Base-by-base conservation (phyloP, 2,888 invertebrate genomes). In the Stenichneumon culpator region DNA sequence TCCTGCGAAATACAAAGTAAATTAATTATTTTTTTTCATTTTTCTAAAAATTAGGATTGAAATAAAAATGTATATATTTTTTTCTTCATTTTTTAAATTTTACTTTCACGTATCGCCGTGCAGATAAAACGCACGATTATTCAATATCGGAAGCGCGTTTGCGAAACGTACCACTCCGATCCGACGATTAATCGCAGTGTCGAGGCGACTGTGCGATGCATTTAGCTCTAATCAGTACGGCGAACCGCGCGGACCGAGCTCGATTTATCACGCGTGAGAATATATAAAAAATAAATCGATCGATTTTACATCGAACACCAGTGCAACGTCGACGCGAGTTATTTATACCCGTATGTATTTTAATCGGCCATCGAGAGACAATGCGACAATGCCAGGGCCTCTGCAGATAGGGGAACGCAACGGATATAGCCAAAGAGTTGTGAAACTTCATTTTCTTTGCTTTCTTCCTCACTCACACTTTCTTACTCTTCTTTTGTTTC, bases 181-280 rank as follows among this genome's bases (percentile, higher is more conserved):
- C 70, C 65, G 65, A 79, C 74, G 84, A 84, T 84, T 84, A 78
- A 84, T 82, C 36, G 52, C n/a, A 79, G 65, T 50, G 54, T 22
- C 19, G 52, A 16, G 57, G 65, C 54, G 54, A 68, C 63, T 73
- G 39, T 68, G 69, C 70, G 74, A 78, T 82, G 68, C 47, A 74
- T 78, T 54, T 78, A 68, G 44, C 60, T 36, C 69, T 74, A 81
- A 79, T 81, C 78, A 84, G 39, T 52, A 52, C 28, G n/a, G 22
- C 67, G 67, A 68, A 44, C 19, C 25, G 16, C 69, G 39, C 39
- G 39, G 39, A 9, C 39, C 39, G 28, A 65, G 44, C 39, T 3
- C 32, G 50, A 74, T 75, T 60, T 63, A 72, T 82, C 60, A 69
- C 60, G 60, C 36, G 39, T n/a, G 39, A 63, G 52, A 68, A 75